Evolutionary conservation across 2,888 invertebrate species (phyloP), one percentile per base, ranked within the genome.

Genomic region (Limnephilus lunatus): DNA sequence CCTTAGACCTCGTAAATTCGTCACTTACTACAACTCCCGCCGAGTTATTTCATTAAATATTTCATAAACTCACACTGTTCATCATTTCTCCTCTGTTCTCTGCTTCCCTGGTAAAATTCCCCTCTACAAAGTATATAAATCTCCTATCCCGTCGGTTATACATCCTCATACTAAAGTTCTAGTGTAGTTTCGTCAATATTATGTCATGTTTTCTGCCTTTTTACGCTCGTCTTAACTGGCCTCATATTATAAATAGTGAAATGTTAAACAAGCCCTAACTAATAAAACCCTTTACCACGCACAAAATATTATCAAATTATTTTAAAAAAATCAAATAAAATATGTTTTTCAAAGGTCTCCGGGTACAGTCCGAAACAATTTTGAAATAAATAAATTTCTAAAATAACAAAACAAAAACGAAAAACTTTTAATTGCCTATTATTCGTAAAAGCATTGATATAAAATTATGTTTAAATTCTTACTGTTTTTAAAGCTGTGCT

Each of bases 21-120:
- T 83, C 83, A 83, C 83, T 83, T 83, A 83, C 15, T 83, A 19
- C 83, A 83, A 83, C 83, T 35, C 83, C 83, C 32, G 83, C 83
- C 35, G 83, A 32, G 83, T 11, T 83, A 39, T 83, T 83, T 83
- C 83, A 83, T 83, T 83, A 83, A 83, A 83, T 83, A 83, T 83
- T 83, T 83, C 5, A 83, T 83, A 83, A 35, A 83, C 83, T 83
- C 83, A 19, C 83, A 15, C 11, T 35, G 83, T 39, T 83, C 19
- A 15, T 4, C 32, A 7, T 35, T 32, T 25, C 35, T 83, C 32
- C 32, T 83, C 32, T 31, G 32, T 14, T 32, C 82, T 83, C 32
- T 68, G 68, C 68, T n/a, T n/a, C 2, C 68, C 68, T 25, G 25
- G 68, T 68, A n/a, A 25, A 68, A 68, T 68, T 25, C 3, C n/a